Conservation (phyloP, 2,888 invertebrate species). For the Eumerus sabulonum region DNA sequence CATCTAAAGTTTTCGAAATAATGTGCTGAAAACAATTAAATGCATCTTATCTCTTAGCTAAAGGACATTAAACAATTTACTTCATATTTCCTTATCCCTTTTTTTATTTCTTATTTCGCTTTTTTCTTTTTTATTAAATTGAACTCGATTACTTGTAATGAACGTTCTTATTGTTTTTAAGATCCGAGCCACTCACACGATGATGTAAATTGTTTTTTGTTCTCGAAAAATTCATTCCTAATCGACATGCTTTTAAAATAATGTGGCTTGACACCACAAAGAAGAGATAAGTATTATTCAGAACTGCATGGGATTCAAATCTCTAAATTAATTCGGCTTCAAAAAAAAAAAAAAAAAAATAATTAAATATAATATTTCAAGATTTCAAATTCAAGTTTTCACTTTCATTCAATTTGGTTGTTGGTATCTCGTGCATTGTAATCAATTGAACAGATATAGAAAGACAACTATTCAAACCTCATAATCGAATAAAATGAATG, state of each 20-base stretch:
- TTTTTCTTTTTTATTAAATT: too few relatives aligned
- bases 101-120: too few relatives aligned
- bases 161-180: neutral
- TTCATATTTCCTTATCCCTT: constrained; percentile 7
- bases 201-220: constrained; percentile 55
- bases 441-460: constrained; percentile 18
- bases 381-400: constrained; percentile 20
- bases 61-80: constrained; percentile 40
- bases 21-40: constrained; percentile 38
- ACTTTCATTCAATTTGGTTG: constrained; percentile 29
- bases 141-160: neutral
- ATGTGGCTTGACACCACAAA: constrained; percentile 18
- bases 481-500: too few relatives aligned
- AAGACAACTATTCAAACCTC: neutral
- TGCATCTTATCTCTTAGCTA: constrained; percentile 6
- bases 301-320: constrained; percentile 34
- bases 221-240: constrained; percentile 27
- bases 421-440: constrained; percentile 51
- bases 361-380: constrained; percentile 9
- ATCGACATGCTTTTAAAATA: constrained; percentile 54
- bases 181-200: neutral
- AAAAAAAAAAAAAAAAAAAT: constrained; percentile 40
- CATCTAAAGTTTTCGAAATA: constrained; percentile 10
- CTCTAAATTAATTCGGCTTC: constrained; percentile 31
- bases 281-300: constrained; percentile 1